A percentile compares a stretch with the other conserved stretches of the same genome.
Conservation (phyloP, 2,797 vertebrate genomes). For the Phoxinus dragarum region DNA sequence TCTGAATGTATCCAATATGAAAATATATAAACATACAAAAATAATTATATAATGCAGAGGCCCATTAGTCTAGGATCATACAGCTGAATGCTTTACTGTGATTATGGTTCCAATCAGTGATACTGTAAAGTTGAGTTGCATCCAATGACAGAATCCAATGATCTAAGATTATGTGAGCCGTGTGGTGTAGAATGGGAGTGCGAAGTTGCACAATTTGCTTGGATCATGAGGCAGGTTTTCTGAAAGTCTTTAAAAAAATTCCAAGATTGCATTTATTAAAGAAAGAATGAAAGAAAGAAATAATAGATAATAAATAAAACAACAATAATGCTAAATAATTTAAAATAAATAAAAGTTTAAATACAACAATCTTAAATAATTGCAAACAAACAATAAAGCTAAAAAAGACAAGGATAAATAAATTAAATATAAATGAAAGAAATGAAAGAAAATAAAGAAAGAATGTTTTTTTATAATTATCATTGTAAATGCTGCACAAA, state of each 20-base stretch:
- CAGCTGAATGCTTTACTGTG: neutral
- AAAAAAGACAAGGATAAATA: neutral
- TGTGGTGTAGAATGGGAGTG: neutral
- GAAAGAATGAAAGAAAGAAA: neutral
- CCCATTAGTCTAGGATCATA: neutral
- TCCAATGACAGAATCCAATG: neutral
- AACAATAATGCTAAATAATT: neutral
- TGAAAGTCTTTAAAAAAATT: neutral
- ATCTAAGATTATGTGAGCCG: neutral
- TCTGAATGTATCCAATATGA: neutral
- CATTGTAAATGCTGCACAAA: too few species aligned
- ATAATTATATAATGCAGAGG: neutral
- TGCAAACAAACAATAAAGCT: neutral
- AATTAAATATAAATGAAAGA: neutral
- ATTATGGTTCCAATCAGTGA: neutral
- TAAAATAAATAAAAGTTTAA: neutral
- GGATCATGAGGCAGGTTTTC: neutral
- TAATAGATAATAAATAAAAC: too few species aligned
- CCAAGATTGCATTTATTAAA: neutral
- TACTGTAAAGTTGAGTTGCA: neutral
- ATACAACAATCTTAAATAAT: neutral
- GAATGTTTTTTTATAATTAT: too few species aligned
- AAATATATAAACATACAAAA: neutral
- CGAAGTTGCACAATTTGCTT: neutral
- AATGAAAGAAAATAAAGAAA: too few species aligned